phyloP scores from a whole-genome alignment of 2,113 vertebrate genomes.

The Xenus cinereus region DNA sequence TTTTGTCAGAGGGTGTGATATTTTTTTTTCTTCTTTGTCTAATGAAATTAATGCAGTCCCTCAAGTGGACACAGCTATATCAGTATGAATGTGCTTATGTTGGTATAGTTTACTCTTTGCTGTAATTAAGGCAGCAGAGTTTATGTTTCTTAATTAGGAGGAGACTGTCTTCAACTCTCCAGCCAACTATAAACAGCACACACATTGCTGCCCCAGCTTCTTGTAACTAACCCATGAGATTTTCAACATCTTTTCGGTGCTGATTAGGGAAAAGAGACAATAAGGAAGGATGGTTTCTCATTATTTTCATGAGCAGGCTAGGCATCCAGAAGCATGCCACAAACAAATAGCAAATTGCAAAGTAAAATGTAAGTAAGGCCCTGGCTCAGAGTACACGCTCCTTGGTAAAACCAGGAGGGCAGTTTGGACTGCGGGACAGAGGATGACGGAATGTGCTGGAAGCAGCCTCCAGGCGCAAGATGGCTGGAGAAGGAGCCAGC shows the following conservation, averaged over 20 bases:
- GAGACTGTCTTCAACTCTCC: background rate
- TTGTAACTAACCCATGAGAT: background rate
- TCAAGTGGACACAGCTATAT: background rate
- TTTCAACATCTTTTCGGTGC: background rate
- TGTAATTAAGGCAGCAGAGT: conserved; percentile 15
- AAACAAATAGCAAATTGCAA: background rate
- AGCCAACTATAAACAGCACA: background rate
- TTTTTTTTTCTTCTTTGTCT: background rate
- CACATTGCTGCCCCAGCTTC: background rate
- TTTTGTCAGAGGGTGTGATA: background rate
- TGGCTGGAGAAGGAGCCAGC: background rate
- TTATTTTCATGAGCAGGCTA: background rate
- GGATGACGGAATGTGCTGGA: background rate
- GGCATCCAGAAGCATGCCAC: background rate
- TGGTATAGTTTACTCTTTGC: background rate
- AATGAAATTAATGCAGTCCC: background rate
- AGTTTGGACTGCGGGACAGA: background rate
- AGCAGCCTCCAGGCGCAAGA: background rate
- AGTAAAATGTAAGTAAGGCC: background rate
- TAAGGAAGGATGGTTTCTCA: background rate
- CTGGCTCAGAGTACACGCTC: background rate
- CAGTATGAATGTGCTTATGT: background rate
- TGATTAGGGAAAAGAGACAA: background rate
- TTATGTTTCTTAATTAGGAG: conserved; percentile 32
- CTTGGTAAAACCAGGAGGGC: background rate